These are phyloP conservation scores for Limosa lapponica DNA, from an alignment of 2,797 vertebrate species.

Conservation along the genomic window DNA sequence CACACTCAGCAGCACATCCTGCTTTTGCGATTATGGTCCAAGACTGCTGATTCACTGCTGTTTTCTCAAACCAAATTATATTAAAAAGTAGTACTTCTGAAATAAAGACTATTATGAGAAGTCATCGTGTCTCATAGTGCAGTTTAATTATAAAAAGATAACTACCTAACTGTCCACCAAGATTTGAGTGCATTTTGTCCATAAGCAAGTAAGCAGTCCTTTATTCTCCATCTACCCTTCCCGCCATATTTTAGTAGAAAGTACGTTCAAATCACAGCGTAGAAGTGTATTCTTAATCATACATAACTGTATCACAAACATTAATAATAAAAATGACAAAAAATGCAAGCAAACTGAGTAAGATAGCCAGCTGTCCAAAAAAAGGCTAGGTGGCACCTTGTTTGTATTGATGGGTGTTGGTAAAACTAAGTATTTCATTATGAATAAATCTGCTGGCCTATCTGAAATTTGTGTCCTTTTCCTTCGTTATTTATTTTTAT, in stretches of 20 bases:
- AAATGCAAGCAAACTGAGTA: not conserved
- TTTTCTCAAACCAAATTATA: constrained; percentile 32
- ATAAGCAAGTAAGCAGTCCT: not conserved
- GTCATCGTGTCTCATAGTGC: not conserved
- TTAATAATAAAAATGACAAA: not conserved
- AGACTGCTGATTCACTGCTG: constrained; percentile 46
- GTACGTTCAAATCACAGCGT: not conserved
- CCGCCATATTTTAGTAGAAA: not conserved
- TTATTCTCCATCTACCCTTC: not conserved
- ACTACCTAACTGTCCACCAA: not conserved
- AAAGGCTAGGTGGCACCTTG: not conserved
- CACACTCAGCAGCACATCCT: not conserved
- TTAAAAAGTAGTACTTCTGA: constrained; percentile 36
- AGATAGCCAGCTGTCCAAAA: not conserved
- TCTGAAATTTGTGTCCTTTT: not conserved
- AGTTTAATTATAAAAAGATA: constrained; percentile 21
- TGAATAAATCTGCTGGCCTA: not conserved
- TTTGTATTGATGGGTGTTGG: not conserved
- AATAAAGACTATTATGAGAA: constrained; percentile 8
- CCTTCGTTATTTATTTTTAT: not conserved
- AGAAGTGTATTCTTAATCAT: not conserved
- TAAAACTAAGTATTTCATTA: not conserved
- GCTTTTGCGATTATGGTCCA: not conserved
- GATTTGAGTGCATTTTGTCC: not conserved
- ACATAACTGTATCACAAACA: not conserved